A percentile compares a stretch with the other conserved stretches of the same genome.
Conservation (phyloP, 2,113 vertebrate species). For the Hippopotamus amphibius region DNA sequence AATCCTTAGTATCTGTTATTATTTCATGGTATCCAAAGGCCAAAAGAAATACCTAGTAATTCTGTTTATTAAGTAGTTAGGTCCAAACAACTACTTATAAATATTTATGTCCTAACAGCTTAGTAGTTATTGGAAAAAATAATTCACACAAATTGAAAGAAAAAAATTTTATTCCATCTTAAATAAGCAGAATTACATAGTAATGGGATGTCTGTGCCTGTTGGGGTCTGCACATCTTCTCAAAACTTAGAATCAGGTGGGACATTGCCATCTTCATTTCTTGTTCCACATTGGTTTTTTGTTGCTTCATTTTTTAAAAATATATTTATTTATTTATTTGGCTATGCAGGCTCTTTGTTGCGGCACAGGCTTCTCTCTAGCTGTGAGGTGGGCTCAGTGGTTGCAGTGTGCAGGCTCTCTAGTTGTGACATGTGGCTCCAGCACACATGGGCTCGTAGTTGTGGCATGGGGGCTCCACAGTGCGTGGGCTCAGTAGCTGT, state of each 20-base stretch:
- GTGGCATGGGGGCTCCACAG: too few relatives aligned
- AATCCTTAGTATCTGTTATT: neutral
- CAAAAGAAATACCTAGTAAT: neutral
- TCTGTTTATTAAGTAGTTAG: conserved; percentile 9
- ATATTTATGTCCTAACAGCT: neutral
- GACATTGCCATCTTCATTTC: neutral
- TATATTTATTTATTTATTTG: too few relatives aligned
- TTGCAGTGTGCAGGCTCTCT: too few relatives aligned
- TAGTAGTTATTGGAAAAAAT: conserved; percentile 10
- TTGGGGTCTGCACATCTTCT: neutral
- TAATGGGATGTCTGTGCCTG: neutral
- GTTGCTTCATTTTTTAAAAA: too few relatives aligned
- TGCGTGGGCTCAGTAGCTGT: too few relatives aligned
- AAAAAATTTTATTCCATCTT: neutral
- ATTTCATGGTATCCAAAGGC: neutral
- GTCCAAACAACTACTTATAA: neutral
- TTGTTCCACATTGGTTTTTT: neutral
- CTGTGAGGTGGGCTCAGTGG: too few relatives aligned
- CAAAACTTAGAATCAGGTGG: neutral
- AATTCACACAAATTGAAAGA: conserved; percentile 4
- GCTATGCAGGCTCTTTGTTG: too few relatives aligned
- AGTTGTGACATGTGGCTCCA: too few relatives aligned
- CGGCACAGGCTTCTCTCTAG: too few relatives aligned
- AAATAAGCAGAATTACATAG: neutral
- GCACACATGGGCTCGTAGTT: too few relatives aligned